Conservation (phyloP, 2,113 vertebrate genomes). For the Phasianus colchicus region DNA sequence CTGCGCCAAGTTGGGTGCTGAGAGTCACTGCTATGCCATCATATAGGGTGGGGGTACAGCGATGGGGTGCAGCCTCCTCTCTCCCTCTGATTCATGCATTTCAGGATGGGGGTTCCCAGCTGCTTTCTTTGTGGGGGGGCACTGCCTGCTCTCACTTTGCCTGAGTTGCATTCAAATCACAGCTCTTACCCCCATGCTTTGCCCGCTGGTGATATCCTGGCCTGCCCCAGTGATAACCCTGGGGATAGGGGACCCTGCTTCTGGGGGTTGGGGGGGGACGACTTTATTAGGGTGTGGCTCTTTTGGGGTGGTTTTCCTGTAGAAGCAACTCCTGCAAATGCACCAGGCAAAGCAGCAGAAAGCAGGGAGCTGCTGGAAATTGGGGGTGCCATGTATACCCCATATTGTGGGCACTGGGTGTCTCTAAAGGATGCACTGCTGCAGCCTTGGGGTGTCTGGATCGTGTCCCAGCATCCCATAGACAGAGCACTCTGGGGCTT, state of each 20-base stretch:
- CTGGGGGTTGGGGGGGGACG: neutral
- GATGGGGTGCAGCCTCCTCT: neutral
- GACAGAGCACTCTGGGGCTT: rapidly evolving
- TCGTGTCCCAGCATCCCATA: rapidly evolving
- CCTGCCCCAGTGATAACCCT: neutral
- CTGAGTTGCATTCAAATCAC: slow-evolving; percentile 53
- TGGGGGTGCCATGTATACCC: neutral
- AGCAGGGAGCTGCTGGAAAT: rapidly evolving
- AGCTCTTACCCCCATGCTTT: neutral
- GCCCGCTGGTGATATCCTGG: neutral
- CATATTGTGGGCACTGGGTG: rapidly evolving
- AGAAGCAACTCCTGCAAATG: neutral
- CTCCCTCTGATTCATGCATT: neutral
- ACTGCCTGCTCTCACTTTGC: neutral
- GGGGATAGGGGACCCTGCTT: neutral
- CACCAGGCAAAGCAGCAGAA: rapidly evolving
- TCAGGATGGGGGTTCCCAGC: neutral
- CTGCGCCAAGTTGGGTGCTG: neutral
- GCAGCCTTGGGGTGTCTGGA: neutral
- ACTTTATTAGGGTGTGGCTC: rapidly evolving
- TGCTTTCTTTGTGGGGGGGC: neutral
- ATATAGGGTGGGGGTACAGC: neutral
- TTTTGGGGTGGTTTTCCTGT: neutral
- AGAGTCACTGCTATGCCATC: neutral
- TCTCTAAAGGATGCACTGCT: neutral